phyloP scores from a whole-genome alignment of 1,140 invertebrate genomes.

The Pseudomyrmex gracilis region DNA sequence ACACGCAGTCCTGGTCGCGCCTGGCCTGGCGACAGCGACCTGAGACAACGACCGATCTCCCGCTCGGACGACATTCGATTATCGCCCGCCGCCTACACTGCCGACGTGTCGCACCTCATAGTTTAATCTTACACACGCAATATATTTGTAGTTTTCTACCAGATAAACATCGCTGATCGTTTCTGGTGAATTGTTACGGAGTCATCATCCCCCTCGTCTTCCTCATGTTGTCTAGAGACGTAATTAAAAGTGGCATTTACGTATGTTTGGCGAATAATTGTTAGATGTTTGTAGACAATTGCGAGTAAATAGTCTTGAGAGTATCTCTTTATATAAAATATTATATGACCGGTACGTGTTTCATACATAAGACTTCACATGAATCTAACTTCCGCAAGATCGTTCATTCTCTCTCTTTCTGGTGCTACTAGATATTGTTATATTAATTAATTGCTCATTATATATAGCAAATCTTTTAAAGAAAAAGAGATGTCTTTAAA shows the following conservation, averaged over 20 bases:
- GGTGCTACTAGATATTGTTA: too few relatives aligned
- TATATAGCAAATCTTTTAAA: too few relatives aligned
- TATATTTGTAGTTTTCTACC: slow-evolving; percentile 54
- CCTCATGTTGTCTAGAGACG: neutral
- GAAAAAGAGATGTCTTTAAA: too few relatives aligned
- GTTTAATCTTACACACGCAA: slow-evolving; percentile 62
- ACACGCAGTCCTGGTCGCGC: slow-evolving; percentile 86
- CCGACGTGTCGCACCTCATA: slow-evolving; percentile 79
- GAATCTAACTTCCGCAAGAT: neutral
- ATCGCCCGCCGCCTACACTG: slow-evolving; percentile 78
- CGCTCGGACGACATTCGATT: slow-evolving; percentile 76
- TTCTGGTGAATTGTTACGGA: slow-evolving; percentile 31
- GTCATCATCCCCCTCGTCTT: neutral
- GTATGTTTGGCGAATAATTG: slow-evolving; percentile 32
- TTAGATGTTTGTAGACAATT: slow-evolving; percentile 38
- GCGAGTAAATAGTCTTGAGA: slow-evolving; percentile 1
- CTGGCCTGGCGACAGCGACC: slow-evolving; percentile 88
- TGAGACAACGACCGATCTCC: slow-evolving; percentile 77
- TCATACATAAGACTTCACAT: neutral
- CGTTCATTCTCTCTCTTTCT: too few relatives aligned
- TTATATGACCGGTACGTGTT: neutral
- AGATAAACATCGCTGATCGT: slow-evolving; percentile 1
- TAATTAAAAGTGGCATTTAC: neutral
- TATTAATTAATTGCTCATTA: too few relatives aligned
- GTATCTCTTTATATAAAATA: neutral